Evolutionary conservation across 2,797 vertebrate genomes (phyloP), one percentile per base, ranked within the genome.

Genomic region (Spheniscus humboldti): DNA sequence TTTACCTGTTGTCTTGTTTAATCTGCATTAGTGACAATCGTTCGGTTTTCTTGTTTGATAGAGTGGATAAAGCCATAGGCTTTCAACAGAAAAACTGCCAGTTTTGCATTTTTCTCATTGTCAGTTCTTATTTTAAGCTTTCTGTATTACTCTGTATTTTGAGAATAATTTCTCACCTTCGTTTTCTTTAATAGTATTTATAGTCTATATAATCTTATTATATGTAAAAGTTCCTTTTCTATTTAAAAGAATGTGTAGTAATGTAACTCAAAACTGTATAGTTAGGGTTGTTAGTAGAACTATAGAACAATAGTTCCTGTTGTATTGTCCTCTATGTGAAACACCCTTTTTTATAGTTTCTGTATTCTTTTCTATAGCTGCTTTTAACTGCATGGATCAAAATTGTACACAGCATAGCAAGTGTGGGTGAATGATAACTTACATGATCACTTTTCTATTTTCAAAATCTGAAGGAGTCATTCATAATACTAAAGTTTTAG

Each of bases 341-440:
- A 56, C 41, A 76, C 22, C 35, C 41, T 78, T 91, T 86, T 83
- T 71, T 71, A 79, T 64, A 84, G 39, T 84, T 92, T 72, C 43
- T 90, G 27, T 90, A 39, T 86, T 82, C 41, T 92, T 88, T 94
- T 94, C 64, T 90, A 63, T 84, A 94, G 47, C 48, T 80, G 60
- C 66, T 81, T 92, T 84, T 80, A 92, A 90, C 82, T 87, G 41
- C 56, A 59, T 92, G 56, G 50, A 80, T 84, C 45, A 84, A 87
- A 90, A 81, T 39, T 87, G 52, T 67, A 39, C 9, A 6, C 63
- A 72, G n/a, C 37, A 74, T 69, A 77, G 30, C 53, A 93, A 85
- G 39, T 31, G 28, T 63, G 37, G 57, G 23, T 95, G 79, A 88
- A 88, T 81, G 59, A 59, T 67, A 86, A 82, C 47, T 88, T 90